These are phyloP conservation scores for Orthonyx spaldingii DNA, from an alignment of 2,113 vertebrate genomes.

Conservation along the genomic window DNA sequence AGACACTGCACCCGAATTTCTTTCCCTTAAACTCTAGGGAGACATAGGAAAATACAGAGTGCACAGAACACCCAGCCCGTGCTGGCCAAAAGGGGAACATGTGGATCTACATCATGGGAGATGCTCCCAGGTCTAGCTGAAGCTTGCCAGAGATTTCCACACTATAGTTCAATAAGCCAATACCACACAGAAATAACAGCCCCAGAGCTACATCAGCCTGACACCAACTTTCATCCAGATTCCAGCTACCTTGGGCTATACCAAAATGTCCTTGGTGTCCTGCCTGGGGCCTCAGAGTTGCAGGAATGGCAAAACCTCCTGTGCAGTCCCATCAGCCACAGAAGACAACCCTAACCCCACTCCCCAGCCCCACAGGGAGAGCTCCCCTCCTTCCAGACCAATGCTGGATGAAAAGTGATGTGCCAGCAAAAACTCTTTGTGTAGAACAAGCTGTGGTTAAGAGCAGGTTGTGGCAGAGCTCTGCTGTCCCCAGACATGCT, in stretches of 20 bases:
- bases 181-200: neutral
- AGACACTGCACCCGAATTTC: neutral
- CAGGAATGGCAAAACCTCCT: too few relatives aligned
- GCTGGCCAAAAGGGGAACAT: neutral
- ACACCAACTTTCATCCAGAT: neutral
- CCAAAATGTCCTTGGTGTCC: neutral
- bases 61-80: neutral
- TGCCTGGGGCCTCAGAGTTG: neutral
- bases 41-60: neutral
- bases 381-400: neutral
- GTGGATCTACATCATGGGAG: fast-evolving
- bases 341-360: neutral
- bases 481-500: neutral
- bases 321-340: neutral
- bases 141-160: neutral
- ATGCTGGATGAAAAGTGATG: neutral
- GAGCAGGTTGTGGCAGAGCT: neutral
- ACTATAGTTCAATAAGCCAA: neutral
- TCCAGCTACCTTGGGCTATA: neutral
- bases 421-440: neutral
- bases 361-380: neutral
- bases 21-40: neutral
- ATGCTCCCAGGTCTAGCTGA: neutral
- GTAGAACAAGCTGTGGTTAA: neutral
- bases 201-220: neutral